phyloP scores from a whole-genome alignment of 1,140 invertebrate genomes.

The Nebria ingens region DNA sequence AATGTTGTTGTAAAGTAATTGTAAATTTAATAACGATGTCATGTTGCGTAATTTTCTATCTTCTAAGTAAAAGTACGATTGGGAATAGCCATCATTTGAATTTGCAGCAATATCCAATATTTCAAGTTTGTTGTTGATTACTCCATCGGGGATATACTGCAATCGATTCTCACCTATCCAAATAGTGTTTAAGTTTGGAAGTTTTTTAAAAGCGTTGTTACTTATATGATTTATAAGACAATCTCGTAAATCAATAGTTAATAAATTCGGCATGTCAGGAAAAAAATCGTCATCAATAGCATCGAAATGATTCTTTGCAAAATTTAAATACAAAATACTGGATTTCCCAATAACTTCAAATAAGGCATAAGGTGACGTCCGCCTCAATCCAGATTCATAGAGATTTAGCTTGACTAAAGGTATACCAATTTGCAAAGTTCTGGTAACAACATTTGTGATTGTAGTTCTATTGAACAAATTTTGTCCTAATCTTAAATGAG shows the following conservation, averaged over 20 bases:
- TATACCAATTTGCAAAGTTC: conserved; percentile 30
- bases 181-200: conserved; percentile 39
- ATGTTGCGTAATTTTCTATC: conserved; percentile 27
- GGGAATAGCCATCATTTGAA: conserved; percentile 31
- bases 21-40: conserved; percentile 21
- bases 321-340: conserved; percentile 36
- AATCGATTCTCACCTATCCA: conserved; percentile 39
- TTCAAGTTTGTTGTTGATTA: conserved; percentile 34
- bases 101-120: conserved; percentile 39
- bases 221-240: conserved; percentile 30
- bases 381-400: conserved; percentile 39
- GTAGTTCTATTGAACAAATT: conserved; percentile 35
- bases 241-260: conserved; percentile 37
- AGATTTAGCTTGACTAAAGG: conserved; percentile 36
- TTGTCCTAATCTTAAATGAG: conserved; percentile 37
- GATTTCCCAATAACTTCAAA: conserved; percentile 38
- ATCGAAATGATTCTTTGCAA: conserved; percentile 43
- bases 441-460: conserved; percentile 34
- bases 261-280: conserved; percentile 41
- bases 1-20: conserved; percentile 39
- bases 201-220: conserved; percentile 29
- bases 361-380: conserved; percentile 32
- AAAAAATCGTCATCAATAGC: conserved; percentile 36
- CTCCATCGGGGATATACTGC: conserved; percentile 35
- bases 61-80: conserved; percentile 36